Evolutionary conservation across 1,140 invertebrate species (phyloP), one percentile per base, ranked within the genome.

Genomic region (Tetramorium simillimum): DNA sequence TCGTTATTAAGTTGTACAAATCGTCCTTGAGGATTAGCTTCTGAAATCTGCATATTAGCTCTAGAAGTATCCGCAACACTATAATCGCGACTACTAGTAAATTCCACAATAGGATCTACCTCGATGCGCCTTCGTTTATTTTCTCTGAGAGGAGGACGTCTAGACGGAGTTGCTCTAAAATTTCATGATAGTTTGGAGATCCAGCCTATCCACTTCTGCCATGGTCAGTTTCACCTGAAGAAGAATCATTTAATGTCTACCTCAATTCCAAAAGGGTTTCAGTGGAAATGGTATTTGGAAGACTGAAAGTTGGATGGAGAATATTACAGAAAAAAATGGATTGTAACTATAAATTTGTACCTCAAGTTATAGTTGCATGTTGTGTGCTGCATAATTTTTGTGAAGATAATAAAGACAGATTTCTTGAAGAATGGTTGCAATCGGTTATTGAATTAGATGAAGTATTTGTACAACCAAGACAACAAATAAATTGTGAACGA

Each of bases 251-350:
- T 85, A 94, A 94, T 81, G 91, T 91, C 56, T 88, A 94, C 70
- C 16, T 91, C 33, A 92, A 72, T 86, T 56, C 88, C 9, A 92
- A 87, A 60, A 86, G 93, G 60, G 65, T 93, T 33, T 76, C 90
- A 72, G 77, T 93, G 53, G 94, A 95, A 85, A 93, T 92, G 87
- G 93, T 91, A 21, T 95, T 94, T 92, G 94, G 92, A 40, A 89
- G 93, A 69, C 65, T 94, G 14, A 92, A 92, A 70, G 73, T 73
- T 9, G 33, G 90, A 46, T 91, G 88, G 86, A 77, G 91, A 40
- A 53, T 73, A 16, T 62, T 92, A 33, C 33, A 65, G 28, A 92
- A 92, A 82, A 78, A 60, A 86, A 16, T 88, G 4, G 91, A 92
- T 86, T 58, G 91, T 24, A 90, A 58, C 49, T 72, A 72, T 65